Evolutionary conservation across 2,888 invertebrate genomes (phyloP), one percentile per base, ranked within the genome.

Genomic region (Mesochorus sp.): DNA sequence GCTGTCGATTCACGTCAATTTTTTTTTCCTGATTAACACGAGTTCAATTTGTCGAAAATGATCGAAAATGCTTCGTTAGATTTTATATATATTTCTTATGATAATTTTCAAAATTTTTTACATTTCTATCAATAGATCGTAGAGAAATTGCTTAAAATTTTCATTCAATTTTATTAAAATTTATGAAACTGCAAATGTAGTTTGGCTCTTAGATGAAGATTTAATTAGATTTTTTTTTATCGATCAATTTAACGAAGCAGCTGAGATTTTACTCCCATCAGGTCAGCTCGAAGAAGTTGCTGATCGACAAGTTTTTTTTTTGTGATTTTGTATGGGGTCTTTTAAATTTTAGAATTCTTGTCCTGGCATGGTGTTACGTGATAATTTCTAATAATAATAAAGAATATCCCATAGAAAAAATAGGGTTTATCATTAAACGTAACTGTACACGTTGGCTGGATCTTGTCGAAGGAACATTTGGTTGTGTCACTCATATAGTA

Each of bases 311-410:
- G 44, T 62, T 64, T 61, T 39, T 59, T 82, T 77, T 55, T 72
- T 49, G 66, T 42, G 59, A 53, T 59, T 74, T 64, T 49, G 70
- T n/a, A 44, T 39, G n/a, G 12, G n/a, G 4, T 12, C 51, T 12
- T 3, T 1, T 39, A 39, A 57, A 31, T 59, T 71, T 62, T 59
- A 55, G 72, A 59, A 47, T 70, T 77, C 61, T 78, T 73, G 37
- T 51, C 75, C 81, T 81, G 81, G 84, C 84, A 84, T 83, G 84
- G 76, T 81, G 74, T 84, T 79, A 73, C 78, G 64, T 67, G 76
- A 80, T 77, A 70, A 57, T 67, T 74, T 71, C 39, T 53, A 78
- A 78, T 77, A 39, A 67, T 37, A 55, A 55, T 26, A 31, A 19
- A 61, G 14, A 14, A 44, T 28, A 28, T 62, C 44, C 31, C 19